phyloP scores from a whole-genome alignment of 2,888 invertebrate genomes.

The Aethes cnicana region DNA sequence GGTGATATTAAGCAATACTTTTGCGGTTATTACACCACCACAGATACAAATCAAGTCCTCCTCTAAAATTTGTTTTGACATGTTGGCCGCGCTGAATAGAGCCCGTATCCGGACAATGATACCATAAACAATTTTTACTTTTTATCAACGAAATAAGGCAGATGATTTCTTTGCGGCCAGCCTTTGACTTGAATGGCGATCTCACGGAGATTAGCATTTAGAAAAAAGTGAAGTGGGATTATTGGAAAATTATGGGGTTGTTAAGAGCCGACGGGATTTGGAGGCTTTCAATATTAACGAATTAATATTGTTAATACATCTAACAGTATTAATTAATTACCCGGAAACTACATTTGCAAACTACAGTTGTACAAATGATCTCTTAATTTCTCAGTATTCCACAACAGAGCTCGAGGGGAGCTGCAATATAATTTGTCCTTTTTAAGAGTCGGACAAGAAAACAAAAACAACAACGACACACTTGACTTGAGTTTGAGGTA shows the following conservation, averaged over 20 bases:
- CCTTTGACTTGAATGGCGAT: constrained; percentile 71
- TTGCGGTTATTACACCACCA: constrained; percentile 69
- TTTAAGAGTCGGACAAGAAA: no score
- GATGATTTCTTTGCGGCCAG: constrained; percentile 62
- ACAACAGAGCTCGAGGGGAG: no score
- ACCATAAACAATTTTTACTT: constrained; percentile 66
- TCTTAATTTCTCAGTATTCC: no score
- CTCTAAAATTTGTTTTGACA: constrained; percentile 69
- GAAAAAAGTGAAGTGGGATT: constrained; percentile 74
- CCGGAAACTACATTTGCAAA: no score
- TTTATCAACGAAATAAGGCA: constrained; percentile 52
- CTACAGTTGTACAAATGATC: no score
- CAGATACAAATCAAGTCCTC: constrained; percentile 30
- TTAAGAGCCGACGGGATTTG: constrained; percentile 46
- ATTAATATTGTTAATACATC: neutral
- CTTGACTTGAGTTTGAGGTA: no score
- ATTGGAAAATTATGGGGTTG: constrained; percentile 72
- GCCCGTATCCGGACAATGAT: constrained; percentile 60
- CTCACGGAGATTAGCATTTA: constrained; percentile 72
- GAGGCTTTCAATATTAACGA: constrained; percentile 8
- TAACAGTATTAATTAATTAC: neutral
- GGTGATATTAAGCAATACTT: constrained; percentile 41
- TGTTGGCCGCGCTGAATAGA: constrained; percentile 58
- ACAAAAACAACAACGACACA: no score
- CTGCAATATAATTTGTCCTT: no score